phyloP scores from a whole-genome alignment of 2,888 invertebrate genomes.

The Tenthredo scrophulariae region DNA sequence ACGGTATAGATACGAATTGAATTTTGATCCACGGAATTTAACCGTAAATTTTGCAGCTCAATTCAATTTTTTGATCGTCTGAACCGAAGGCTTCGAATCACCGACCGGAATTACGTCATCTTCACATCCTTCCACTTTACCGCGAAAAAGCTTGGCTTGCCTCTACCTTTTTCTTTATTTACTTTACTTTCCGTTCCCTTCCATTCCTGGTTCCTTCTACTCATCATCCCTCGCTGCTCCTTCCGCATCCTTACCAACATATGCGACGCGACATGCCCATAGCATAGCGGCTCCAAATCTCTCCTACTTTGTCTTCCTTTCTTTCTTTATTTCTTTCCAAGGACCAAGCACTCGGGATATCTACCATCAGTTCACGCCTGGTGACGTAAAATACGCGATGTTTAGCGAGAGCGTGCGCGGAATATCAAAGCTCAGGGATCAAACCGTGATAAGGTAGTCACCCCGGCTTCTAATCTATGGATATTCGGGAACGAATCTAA shows the following conservation, averaged over 20 bases:
- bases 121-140: conserved; percentile 28
- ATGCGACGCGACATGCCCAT: conserved; percentile 6
- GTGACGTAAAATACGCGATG: conserved; percentile 42
- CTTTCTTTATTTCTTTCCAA: background rate
- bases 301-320: background rate
- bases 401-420: conserved; percentile 22
- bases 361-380: conserved; percentile 9
- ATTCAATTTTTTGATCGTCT: conserved; percentile 36
- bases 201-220: background rate
- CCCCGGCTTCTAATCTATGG: conserved; percentile 13
- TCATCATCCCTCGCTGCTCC: conserved; percentile 1
- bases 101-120: conserved; percentile 33
- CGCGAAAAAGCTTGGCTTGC: background rate
- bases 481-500: conserved; percentile 10
- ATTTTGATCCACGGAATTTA: background rate
- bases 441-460: background rate
- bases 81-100: conserved; percentile 22
- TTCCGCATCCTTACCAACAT: conserved; percentile 7
- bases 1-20: background rate
- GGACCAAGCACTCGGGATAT: conserved; percentile 32
- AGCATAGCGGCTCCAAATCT: conserved; percentile 20
- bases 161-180: background rate
- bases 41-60: background rate
- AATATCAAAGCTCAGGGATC: conserved; percentile 27
- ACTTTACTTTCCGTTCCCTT: background rate